Evolutionary conservation across 2,888 invertebrate species (phyloP), one percentile per base, ranked within the genome.

Genomic region (Aphodius sticticus): DNA sequence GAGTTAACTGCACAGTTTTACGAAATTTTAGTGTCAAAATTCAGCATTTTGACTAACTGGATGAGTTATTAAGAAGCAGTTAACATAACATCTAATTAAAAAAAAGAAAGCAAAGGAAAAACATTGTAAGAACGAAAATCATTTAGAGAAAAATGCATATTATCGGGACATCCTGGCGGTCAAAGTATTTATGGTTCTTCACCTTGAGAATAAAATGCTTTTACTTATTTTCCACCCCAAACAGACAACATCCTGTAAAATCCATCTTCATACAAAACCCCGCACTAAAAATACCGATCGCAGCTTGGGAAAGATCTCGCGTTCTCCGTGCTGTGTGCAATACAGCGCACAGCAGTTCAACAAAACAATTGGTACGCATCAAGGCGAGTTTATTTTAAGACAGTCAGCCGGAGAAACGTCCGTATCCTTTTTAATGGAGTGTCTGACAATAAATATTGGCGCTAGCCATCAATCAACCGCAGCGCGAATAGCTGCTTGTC

Each of bases 371-470:
- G 74, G 74, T 74, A 26, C 74, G 74, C 74, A 35, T 74, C 74
- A 74, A 53, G 36, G 35, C 74, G 36, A 35, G 74, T 37, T 74
- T 74, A 35, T 74, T 74, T 74, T 74, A 53, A 53, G 53, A 53
- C 53, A 53, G 53, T 53, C 53, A 3, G 53, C 53, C 53, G 53
- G 53, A 53, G 53, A 53, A 53, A 53, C 53, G 53, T 53, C 53
- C 36, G 74, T 37, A 37, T 74, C 74, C 74, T 74, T 74, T 74
- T 74, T 74, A 74, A 74, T 74, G 74, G 74, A 74, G 74, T 74
- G 26, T 36, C 74, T 35, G 9, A 35, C 7, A 37, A 35, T 74
- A 74, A 74, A 74, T 37, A 74, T 74, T 74, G 74, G 37, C 35
- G 36, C 35, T 15, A 36, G 16, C 74, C 74, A 36, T 74, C 74